A percentile compares a stretch with the other conserved stretches of the same genome.
phyloP scores from a whole-genome alignment of 2,113 vertebrate genomes.

The Ceyx margarethae region DNA sequence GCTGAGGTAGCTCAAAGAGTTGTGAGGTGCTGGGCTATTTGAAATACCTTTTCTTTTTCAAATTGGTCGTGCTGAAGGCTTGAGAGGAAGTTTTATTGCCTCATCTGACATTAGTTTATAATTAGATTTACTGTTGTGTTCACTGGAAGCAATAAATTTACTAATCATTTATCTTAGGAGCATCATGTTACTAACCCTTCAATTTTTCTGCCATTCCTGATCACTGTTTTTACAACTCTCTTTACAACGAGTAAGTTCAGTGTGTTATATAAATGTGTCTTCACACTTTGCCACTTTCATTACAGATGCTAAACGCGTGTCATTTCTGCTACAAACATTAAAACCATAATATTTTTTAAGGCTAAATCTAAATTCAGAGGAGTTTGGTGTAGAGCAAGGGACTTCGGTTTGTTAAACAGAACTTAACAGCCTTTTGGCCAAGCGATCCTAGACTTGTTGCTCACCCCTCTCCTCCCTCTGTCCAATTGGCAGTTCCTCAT shows the following conservation, averaged over 20 bases:
- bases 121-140: not conserved
- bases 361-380: not conserved
- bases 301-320: not conserved
- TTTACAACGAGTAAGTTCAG: not conserved
- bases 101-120: not conserved
- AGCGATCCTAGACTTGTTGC: not conserved
- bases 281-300: not conserved
- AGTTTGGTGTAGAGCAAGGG: not conserved
- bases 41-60: not conserved
- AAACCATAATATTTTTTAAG: not conserved
- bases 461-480: not conserved
- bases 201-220: not conserved
- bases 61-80: not conserved
- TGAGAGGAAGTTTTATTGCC: not conserved
- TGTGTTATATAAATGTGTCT: not conserved
- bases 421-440: not conserved
- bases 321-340: not conserved
- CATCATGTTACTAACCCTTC: not conserved
- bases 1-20: not conserved
- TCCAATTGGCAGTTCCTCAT: not conserved
- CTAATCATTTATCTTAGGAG: not conserved
- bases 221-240: not conserved
- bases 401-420: not conserved
- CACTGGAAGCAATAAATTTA: not conserved
- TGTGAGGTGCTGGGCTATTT: not conserved